Evolutionary conservation across 2,888 invertebrate species (phyloP), one percentile per base, ranked within the genome.

Genomic region (Gymnocheta viridis): DNA sequence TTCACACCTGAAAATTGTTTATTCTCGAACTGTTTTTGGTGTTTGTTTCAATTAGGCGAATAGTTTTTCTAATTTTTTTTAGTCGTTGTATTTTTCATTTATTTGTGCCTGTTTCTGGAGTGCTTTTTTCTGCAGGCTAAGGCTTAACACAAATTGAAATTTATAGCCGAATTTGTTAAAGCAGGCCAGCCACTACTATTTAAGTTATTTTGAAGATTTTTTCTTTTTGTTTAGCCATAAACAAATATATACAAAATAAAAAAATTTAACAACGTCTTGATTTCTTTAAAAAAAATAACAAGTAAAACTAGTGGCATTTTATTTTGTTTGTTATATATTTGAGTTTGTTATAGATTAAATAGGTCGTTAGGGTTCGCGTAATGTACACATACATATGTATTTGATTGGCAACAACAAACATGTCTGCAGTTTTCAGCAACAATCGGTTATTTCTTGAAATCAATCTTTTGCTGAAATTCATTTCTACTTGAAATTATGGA

Each of bases 1-100:
- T 90, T 90, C 90, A 91, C 90, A 90, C 91, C 90, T 90, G 90
- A 90, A 90, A 89, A 89, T 88, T 82, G 72, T 84, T 85, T 79
- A 74, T 84, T 76, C 76, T 80, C 58, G 76, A 80, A 78, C 76
- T 85, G 70, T 76, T 82, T 79, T 80, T 72, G 76, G 85, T 82
- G 82, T 82, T 82, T 80, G 80, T 82, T 80, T 82, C 82, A 82
- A 82, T 85, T 81, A 81, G 77, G 72, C 67, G 62, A 60, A 74
- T 76, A 78, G 58, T 67, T 72, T 77, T 76, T 77, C 62, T 73
- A 38, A 17, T 62, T 22, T 54, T 38, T 73, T 58, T 35, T 19
- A 58, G 56, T 41, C 27, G 64, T 54, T 56, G 49, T 58, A n/a
- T 38, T 35, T 70, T 27, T 19, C 54, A 78, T 78, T 76, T 69